Percentiles rank a stretch among this genome's conserved stretches.
These are phyloP conservation scores for Dryococelus australis DNA, from an alignment of 2,888 invertebrate species.

Conservation along the genomic window DNA sequence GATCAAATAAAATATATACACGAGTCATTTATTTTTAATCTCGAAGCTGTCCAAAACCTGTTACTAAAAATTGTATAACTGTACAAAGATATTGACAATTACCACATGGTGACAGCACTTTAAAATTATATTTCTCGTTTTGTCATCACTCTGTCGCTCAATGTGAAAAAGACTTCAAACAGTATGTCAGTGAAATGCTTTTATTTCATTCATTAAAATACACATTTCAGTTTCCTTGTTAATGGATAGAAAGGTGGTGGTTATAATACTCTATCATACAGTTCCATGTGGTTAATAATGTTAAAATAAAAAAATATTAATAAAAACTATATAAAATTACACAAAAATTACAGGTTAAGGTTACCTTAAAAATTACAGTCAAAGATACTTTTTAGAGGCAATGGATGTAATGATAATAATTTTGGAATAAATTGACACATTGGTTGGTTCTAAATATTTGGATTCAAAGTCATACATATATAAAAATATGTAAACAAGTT, in stretches of 20 bases:
- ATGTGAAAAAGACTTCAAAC: not conserved
- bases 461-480: not conserved
- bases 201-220: not conserved
- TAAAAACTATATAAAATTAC: not conserved
- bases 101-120: too few species aligned
- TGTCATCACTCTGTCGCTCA: constrained; percentile 2
- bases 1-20: too few species aligned
- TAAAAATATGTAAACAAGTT: not conserved
- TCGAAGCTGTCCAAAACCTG: too few species aligned
- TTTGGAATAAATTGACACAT: not conserved
- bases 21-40: too few species aligned
- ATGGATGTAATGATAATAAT: not conserved
- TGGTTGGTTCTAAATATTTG: not conserved
- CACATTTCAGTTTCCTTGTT: not conserved
- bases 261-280: not conserved
- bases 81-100: too few species aligned
- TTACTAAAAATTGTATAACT: too few species aligned
- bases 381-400: not conserved
- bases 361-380: not conserved
- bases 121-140: too few species aligned
- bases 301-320: not conserved
- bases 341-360: not conserved
- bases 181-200: not conserved
- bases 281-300: not conserved
- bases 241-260: not conserved